A percentile compares a stretch with the other conserved stretches of the same genome.
Evolutionary conservation across 1,140 invertebrate species (phyloP).

Genomic region (Drosophila nasuta): DNA sequence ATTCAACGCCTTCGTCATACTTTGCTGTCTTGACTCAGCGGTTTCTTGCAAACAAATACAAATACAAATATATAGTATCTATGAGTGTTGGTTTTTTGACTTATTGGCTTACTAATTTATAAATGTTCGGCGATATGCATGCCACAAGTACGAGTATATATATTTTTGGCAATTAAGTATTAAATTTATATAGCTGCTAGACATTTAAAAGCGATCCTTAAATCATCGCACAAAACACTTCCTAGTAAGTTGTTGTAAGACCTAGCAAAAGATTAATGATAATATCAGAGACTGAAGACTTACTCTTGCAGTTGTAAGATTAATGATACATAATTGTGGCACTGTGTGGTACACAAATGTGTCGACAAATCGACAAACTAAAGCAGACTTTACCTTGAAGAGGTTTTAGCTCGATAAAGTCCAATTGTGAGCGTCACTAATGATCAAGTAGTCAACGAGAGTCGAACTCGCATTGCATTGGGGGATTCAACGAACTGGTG

Average conservation of each 20-base stretch:
- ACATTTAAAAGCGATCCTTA: slow-evolving; percentile 9
- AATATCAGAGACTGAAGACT: not conserved
- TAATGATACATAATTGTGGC: slow-evolving; percentile 11
- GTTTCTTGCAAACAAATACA: slow-evolving; percentile 16
- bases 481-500: slow-evolving; percentile 7
- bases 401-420: slow-evolving; percentile 12
- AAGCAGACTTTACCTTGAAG: slow-evolving; percentile 16
- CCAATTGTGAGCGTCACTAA: slow-evolving; percentile 10
- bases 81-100: slow-evolving; percentile 40
- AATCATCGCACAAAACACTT: not conserved
- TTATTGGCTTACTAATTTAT: slow-evolving; percentile 43
- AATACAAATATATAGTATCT: not conserved
- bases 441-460: not conserved
- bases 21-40: slow-evolving; percentile 42
- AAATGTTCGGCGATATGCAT: slow-evolving; percentile 11
- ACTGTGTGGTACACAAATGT: not conserved
- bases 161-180: not conserved
- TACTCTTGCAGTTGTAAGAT: slow-evolving; percentile 14
- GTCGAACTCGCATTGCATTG: slow-evolving; percentile 5
- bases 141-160: not conserved
- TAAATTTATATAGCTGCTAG: not conserved
- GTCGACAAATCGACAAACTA: not conserved
- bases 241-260: not conserved
- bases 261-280: slow-evolving; percentile 22
- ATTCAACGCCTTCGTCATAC: slow-evolving; percentile 22